A percentile compares a stretch with the other conserved stretches of the same genome.
phyloP scores from a whole-genome alignment of 2,113 vertebrate species.

The Ivindomyrus marchei region DNA sequence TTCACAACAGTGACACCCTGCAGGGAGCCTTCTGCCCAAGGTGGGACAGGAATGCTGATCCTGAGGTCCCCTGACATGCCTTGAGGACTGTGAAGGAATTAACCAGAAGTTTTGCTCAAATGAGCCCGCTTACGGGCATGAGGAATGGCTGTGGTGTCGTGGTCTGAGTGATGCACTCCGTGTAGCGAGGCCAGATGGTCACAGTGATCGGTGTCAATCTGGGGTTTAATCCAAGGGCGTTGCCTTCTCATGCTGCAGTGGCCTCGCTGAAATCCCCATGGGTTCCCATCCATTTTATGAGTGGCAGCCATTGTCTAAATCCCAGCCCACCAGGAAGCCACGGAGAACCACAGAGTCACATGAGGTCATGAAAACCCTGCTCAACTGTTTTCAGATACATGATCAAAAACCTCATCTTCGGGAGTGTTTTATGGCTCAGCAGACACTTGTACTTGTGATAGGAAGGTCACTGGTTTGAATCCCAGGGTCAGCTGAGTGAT shows the following conservation, averaged over 20 bases:
- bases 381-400: background rate
- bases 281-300: background rate
- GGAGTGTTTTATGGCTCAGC: background rate
- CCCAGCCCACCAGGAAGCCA: background rate
- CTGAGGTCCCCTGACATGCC: background rate
- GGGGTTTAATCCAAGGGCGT: background rate
- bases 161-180: background rate
- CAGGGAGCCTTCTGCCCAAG: background rate
- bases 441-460: background rate
- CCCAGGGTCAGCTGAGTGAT: background rate
- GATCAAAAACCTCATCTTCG: background rate
- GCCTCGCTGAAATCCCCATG: background rate
- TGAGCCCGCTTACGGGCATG: background rate
- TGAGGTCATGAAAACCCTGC: background rate
- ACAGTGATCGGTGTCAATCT: background rate
- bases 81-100: background rate
- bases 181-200: background rate
- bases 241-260: background rate
- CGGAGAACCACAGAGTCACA: background rate
- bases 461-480: background rate
- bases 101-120: background rate
- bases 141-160: background rate
- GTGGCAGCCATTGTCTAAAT: background rate
- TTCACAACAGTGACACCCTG: background rate
- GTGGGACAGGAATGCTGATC: background rate